These are phyloP conservation scores for Pandemis heparana DNA, from an alignment of 2,888 invertebrate genomes.

Conservation along the genomic window DNA sequence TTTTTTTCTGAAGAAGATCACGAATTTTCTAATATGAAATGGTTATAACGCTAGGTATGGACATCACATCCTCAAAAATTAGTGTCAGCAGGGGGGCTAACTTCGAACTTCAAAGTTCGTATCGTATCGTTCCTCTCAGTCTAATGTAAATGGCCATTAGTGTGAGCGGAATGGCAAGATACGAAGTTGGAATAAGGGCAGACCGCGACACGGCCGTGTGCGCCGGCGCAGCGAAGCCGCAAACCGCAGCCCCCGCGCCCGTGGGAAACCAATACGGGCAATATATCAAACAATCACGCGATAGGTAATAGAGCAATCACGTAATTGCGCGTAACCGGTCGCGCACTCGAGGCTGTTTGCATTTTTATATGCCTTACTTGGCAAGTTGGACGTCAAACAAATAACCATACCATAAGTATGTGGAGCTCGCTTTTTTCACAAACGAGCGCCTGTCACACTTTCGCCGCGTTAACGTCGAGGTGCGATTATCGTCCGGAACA, in stretches of 20 bases:
- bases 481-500: slow-evolving; percentile 11
- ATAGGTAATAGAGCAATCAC: slow-evolving; percentile 43
- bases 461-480: slow-evolving; percentile 9
- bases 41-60: no score
- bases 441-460: slow-evolving; percentile 10
- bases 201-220: background rate
- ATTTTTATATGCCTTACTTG: slow-evolving; percentile 31
- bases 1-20: background rate
- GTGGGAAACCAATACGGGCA: slow-evolving; percentile 57
- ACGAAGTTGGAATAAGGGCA: background rate
- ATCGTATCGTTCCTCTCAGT: no score
- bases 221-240: slow-evolving; percentile 18
- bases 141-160: no score
- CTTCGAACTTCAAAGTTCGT: no score
- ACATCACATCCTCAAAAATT: no score
- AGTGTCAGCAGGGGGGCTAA: no score
- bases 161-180: background rate
- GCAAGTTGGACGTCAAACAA: slow-evolving; percentile 15
- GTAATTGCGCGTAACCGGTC: slow-evolving; percentile 42
- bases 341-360: slow-evolving; percentile 7
- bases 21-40: no score
- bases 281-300: slow-evolving; percentile 46
- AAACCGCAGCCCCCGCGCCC: slow-evolving; percentile 46
- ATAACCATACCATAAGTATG: slow-evolving; percentile 2
- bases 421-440: slow-evolving; percentile 3